A percentile compares a stretch with the other conserved stretches of the same genome.
These are phyloP conservation scores for Neopelma chrysocephalum DNA, from an alignment of 2,797 vertebrate species.

Conservation along the genomic window DNA sequence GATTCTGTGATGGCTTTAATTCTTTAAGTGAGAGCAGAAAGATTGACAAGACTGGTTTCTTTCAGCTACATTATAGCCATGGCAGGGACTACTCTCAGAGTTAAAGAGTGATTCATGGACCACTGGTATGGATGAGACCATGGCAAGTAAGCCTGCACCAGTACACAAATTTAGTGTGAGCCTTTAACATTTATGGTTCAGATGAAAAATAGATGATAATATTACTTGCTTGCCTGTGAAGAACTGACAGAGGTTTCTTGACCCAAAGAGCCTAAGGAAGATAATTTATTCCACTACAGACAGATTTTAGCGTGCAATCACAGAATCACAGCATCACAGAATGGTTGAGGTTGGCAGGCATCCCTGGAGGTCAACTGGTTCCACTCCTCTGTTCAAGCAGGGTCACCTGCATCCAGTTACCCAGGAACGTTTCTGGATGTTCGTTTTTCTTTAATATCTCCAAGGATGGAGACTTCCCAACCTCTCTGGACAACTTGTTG, in stretches of 20 bases:
- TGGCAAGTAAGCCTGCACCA: neutral
- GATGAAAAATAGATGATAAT: neutral
- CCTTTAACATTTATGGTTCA: neutral
- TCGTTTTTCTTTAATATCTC: neutral
- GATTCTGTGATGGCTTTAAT: neutral
- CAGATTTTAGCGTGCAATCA: neutral
- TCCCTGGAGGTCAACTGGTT: neutral
- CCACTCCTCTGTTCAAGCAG: fast-evolving
- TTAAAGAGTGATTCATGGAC: neutral
- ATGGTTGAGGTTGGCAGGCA: neutral
- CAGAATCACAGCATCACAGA: neutral
- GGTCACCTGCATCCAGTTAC: neutral
- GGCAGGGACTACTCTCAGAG: neutral
- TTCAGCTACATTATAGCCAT: neutral
- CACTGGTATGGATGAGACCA: neutral
- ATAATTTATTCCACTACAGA: neutral
- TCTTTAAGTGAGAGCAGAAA: neutral
- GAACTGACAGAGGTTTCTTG: neutral
- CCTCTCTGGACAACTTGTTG: neutral
- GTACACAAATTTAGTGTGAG: neutral
- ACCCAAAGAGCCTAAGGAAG: neutral
- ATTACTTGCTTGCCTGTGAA: neutral
- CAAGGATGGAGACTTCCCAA: neutral
- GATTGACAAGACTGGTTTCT: neutral
- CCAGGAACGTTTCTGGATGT: neutral